phyloP scores from a whole-genome alignment of 2,113 vertebrate species.

The Hydrochoerus hydrochaeris region DNA sequence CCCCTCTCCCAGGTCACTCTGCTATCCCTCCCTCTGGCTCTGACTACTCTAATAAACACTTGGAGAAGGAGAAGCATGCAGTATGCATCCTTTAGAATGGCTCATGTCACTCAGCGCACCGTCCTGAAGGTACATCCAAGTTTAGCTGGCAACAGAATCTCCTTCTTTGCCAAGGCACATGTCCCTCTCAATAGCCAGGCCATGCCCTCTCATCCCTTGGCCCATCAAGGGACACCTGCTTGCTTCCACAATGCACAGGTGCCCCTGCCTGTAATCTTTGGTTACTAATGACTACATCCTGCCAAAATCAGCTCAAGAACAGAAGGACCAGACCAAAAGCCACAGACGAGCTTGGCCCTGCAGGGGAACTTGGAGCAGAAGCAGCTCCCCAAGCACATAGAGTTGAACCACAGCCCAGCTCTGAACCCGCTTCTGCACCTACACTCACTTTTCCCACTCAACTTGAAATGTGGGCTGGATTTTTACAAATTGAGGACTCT shows the following conservation, averaged over 20 bases:
- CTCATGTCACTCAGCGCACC: not conserved
- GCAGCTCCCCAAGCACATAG: not conserved
- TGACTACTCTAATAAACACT: not conserved
- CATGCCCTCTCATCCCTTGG: not conserved
- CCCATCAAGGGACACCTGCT: not conserved
- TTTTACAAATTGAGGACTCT: not conserved
- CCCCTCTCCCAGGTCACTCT: not conserved
- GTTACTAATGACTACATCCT: not conserved
- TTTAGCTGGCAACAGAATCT: not conserved
- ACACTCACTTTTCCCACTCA: not conserved
- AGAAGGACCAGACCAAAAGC: not conserved
- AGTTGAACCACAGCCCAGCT: not conserved
- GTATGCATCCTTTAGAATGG: not conserved
- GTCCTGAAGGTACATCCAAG: not conserved
- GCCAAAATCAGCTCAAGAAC: not conserved
- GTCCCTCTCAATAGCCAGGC: not conserved
- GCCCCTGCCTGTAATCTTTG: not conserved
- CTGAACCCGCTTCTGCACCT: not conserved
- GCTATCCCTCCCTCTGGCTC: not conserved
- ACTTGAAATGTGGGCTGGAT: not conserved
- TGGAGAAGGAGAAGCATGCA: fast-evolving
- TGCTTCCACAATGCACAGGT: not conserved
- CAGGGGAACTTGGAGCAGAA: fast-evolving
- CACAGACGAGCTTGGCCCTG: not conserved
- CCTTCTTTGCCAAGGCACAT: not conserved